Base-by-base conservation (phyloP, 2,888 invertebrate genomes). In the Nomada fabriciana region DNA sequence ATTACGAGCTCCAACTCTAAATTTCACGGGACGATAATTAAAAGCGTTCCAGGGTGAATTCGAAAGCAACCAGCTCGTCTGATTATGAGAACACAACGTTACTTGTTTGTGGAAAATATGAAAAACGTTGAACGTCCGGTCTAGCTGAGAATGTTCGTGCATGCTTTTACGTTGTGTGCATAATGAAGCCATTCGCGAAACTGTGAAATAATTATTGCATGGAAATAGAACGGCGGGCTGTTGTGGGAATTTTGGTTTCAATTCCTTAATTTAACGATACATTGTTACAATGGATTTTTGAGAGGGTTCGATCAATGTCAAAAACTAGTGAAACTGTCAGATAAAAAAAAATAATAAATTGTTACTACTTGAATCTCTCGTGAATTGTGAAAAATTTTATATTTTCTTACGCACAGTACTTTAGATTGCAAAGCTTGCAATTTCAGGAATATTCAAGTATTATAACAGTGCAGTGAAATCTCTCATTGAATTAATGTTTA, bases 21-120 rank as follows among this genome's bases (percentile, higher is more conserved):
- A 64, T 69, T 64, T 36, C 52, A 55, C 1, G 2, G 1, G 36
- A 29, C 42, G 18, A 69, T 43, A 76, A 29, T 23, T 18, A 36
- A 64, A 57, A 59, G 18, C 20, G 4, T 59, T 42, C 23, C 0
- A 18, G 25, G 15, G 18, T 13, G 25, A 42, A 59, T 43, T 43
- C n/a, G 29, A 43, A 52, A 63, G 63, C 69, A 77, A 79, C 57
- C 42, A 64, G 57, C 42, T 20, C n/a, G 55, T 50, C 55, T 42
- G 13, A 23, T 47, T 47, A 15, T 15, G 47, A 11, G n/a, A 64
- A 36, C 13, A 36, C 20, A 64, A 13, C 11, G 23, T 13, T 18
- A 11, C 10, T 20, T 23, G 42, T 36, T n/a, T 42, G 36, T 5
- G 50, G 18, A 29, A 50, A 73, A 57, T 13, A n/a, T 36, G 47